These are phyloP conservation scores for Dermolepida albohirtum DNA, from an alignment of 2,888 invertebrate genomes.

Conservation along the genomic window DNA sequence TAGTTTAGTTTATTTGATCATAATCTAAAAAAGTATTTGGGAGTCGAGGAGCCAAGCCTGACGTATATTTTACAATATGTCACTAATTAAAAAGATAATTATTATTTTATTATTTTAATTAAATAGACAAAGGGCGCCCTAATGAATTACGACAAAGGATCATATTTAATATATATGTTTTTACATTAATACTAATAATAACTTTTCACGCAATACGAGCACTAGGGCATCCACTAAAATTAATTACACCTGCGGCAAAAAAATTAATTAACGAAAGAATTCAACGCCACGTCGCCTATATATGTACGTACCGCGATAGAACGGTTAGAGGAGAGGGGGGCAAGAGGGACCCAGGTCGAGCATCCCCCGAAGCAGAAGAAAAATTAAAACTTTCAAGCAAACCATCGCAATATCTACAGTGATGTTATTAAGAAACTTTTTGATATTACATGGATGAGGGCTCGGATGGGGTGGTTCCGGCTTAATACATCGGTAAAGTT, in stretches of 20 bases:
- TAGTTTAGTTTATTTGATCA: too few relatives aligned
- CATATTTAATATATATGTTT: background rate
- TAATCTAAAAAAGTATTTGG: too few relatives aligned
- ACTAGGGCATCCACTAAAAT: slow-evolving; percentile 1
- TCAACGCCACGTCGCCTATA: slow-evolving; percentile 1
- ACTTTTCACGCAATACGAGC: background rate
- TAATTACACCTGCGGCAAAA: slow-evolving; percentile 11
- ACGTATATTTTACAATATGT: too few relatives aligned
- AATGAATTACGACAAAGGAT: too few relatives aligned
- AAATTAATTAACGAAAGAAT: slow-evolving; percentile 31
- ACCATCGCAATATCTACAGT: slow-evolving; percentile 41
- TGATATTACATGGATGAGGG: slow-evolving; percentile 57
- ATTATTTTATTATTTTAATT: too few relatives aligned
- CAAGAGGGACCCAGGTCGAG: slow-evolving; percentile 10
- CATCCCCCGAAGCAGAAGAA: slow-evolving; percentile 22
- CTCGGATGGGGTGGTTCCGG: slow-evolving; percentile 19
- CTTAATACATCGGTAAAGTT: slow-evolving; percentile 62
- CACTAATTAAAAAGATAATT: too few relatives aligned
- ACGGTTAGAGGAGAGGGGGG: slow-evolving; percentile 2
- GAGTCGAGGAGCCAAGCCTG: too few relatives aligned
- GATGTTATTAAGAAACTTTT: slow-evolving; percentile 59
- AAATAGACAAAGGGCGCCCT: too few relatives aligned
- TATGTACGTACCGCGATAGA: background rate
- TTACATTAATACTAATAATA: background rate
- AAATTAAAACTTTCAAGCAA: slow-evolving; percentile 42